Base-by-base conservation (phyloP, 1,140 invertebrate species). In the Lasioglossum albipes region DNA sequence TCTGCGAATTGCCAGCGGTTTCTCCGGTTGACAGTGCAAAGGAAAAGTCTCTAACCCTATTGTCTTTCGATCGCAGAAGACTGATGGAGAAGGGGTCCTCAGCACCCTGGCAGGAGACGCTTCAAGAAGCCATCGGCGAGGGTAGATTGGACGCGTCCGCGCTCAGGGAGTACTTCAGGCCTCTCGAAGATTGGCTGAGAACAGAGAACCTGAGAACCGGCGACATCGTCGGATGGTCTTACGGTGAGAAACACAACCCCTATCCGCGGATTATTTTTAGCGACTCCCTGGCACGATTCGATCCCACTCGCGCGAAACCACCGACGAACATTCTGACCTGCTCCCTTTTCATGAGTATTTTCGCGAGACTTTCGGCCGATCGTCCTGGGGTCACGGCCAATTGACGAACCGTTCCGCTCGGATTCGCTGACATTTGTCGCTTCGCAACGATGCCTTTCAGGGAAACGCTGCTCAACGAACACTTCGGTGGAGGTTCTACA, bases 131-230 rank as follows among this genome's bases (percentile, higher is more conserved):
- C 0, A 97, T 96, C 1, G 97, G 97, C 16, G 96, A 97, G 88
- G 94, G 94, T 16, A 94, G 96, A 66, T 93, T 99, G 66, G 96
- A 97, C 89, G 97, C 97, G 20, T 94, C 94, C 52, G 97, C 98
- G 0, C 91, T 99, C n/a, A 92, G 97, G 65, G 97, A 99, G 88
- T 99, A 98, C 92, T 99, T 99, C 94, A 94, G 95, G 22, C 98
- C 98, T 0, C 94, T 99, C 7, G 96, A 97, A 87, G 96, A 98
- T 36, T 99, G 97, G 97, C 94, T 99, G 69, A 94, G 96, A 59
- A 95, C 95, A 83, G 97, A 98, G 89, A 97, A 97, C 89, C 91
- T 97, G 0, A 93, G 96, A 71, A 97, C 96, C 16, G 95, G 96
- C 31, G 96, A 97, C 89, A 95, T 95, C 80, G 94, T 97, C 9